Evolutionary conservation across 2,888 invertebrate species (phyloP).

Genomic region (Neocrepidodera transversa): DNA sequence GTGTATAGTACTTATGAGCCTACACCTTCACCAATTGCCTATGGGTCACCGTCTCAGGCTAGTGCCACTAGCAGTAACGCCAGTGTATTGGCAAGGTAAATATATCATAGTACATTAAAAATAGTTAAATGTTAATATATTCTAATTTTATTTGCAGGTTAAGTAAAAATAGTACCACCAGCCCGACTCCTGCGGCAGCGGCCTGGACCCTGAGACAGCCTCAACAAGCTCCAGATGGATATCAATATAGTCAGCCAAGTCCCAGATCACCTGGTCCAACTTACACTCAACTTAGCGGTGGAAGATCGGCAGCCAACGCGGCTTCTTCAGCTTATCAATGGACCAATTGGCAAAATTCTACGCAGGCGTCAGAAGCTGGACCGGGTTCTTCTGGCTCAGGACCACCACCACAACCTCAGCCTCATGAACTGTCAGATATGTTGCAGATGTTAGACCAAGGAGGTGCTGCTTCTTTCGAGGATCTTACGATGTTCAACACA

Average conservation of each 20-base stretch:
- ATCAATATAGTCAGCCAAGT: slow-evolving; percentile 72
- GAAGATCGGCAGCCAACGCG: slow-evolving; percentile 54
- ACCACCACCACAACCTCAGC: slow-evolving; percentile 73
- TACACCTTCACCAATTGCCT: slow-evolving; percentile 75
- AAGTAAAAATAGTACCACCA: slow-evolving; percentile 72
- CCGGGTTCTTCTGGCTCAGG: slow-evolving; percentile 63
- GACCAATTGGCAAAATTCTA: slow-evolving; percentile 56
- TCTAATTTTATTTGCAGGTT: slow-evolving; percentile 58
- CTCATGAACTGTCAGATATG: slow-evolving; percentile 89
- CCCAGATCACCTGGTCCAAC: slow-evolving; percentile 84
- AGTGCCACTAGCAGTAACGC: slow-evolving; percentile 67
- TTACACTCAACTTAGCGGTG: slow-evolving; percentile 79
- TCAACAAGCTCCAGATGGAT: slow-evolving; percentile 73
- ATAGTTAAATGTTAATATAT: no score
- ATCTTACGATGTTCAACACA: slow-evolving; percentile 89
- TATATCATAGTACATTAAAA: no score
- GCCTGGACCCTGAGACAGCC: slow-evolving; percentile 70
- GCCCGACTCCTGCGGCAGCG: slow-evolving; percentile 74
- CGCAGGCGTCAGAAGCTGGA: slow-evolving; percentile 57
- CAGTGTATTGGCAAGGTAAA: slow-evolving; percentile 63
- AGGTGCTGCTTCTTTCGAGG: slow-evolving; percentile 84
- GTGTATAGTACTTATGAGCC: slow-evolving; percentile 78
- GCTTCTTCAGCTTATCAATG: slow-evolving; percentile 56
- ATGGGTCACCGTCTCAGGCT: slow-evolving; percentile 69
- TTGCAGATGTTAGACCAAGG: slow-evolving; percentile 90